A percentile compares a stretch with the other conserved stretches of the same genome.
These are phyloP conservation scores for Steinernema feltiae DNA, from an alignment of 1,140 invertebrate genomes.

Conservation along the genomic window DNA sequence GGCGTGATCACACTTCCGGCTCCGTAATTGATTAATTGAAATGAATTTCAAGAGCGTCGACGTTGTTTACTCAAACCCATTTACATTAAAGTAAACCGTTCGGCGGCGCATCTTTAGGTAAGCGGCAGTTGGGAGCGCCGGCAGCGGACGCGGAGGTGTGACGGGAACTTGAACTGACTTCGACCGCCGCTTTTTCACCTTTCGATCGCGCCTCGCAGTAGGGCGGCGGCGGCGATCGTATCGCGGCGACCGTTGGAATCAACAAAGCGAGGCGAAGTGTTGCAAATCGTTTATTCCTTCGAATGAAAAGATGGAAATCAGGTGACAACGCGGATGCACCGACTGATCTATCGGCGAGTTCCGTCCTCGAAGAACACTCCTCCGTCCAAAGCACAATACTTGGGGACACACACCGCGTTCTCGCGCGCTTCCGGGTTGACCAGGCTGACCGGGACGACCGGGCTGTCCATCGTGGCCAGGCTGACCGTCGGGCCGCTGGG, in stretches of 20 bases:
- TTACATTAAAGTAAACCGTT: not conserved
- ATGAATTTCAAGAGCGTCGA: not conserved
- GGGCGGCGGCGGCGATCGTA: not conserved
- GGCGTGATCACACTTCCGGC: not conserved
- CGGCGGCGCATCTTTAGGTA: not conserved
- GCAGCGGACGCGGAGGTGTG: no score
- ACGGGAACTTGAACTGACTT: not conserved
- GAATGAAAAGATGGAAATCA: not conserved
- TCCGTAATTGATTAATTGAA: not conserved
- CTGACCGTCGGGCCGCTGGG: not conserved
- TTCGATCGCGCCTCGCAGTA: not conserved
- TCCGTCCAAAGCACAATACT: conserved; percentile 49
- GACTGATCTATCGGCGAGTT: conserved; percentile 26
- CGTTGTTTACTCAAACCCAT: not conserved
- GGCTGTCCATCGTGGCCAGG: not conserved
- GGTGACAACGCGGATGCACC: not conserved
- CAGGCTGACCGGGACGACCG: conserved; percentile 24
- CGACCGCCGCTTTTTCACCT: not conserved
- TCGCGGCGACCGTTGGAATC: not conserved
- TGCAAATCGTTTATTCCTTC: not conserved
- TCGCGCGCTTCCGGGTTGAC: conserved; percentile 16
- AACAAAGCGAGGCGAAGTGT: not conserved
- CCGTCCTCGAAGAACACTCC: conserved; percentile 52
- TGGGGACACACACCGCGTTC: conserved; percentile 37
- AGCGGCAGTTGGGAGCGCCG: not conserved